Evolutionary conservation across 2,888 invertebrate genomes (phyloP), one percentile per base, ranked within the genome.

Genomic region (Xylophagus ater): DNA sequence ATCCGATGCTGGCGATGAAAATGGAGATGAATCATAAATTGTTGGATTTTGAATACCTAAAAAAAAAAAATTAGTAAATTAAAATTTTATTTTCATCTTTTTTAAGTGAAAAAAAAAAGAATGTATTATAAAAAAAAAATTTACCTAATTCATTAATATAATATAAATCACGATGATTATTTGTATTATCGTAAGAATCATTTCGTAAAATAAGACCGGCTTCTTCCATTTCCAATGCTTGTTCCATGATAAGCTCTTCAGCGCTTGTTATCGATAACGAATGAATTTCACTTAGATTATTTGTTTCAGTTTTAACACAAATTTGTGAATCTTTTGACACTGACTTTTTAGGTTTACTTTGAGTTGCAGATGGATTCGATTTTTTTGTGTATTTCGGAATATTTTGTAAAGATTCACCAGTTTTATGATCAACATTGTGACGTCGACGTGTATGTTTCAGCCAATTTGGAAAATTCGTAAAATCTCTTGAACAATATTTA

Each of bases 401-500:
- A 46, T 60, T 59, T 46, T 60, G 58, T 19, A 65, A 51, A 39
- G 59, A 53, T 50, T 62, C 60, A 26, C 64, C 65, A 3, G 65
- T 65, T 47, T 62, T 63, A 38, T 65, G 65, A 47, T 63, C 65
- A n/a, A 64, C 62, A 43, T 65, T 72, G 49, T 74, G 74, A 30
- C 71, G 64, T 48, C 73, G 60, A 29, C 72, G 60, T 0, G 70
- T 72, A 45, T 74, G 74, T 50, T 74, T 74, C 30, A 72, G 53
- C 70, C 72, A 73, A 50, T 74, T 74, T 9, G 73, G 72, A 50
- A 71, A 72, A 50, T 73, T 72, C 9, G 73, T 73, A 49, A 73
- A 74, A 40, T 70, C 70, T 1, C 70, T 65, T 29, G 71, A 68
- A 50, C 74, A 74, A 51, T 70, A 72, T 47, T 71, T 71, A 51